phyloP scores from a whole-genome alignment of 2,797 vertebrate genomes.

The Carcharodon carcharias region DNA sequence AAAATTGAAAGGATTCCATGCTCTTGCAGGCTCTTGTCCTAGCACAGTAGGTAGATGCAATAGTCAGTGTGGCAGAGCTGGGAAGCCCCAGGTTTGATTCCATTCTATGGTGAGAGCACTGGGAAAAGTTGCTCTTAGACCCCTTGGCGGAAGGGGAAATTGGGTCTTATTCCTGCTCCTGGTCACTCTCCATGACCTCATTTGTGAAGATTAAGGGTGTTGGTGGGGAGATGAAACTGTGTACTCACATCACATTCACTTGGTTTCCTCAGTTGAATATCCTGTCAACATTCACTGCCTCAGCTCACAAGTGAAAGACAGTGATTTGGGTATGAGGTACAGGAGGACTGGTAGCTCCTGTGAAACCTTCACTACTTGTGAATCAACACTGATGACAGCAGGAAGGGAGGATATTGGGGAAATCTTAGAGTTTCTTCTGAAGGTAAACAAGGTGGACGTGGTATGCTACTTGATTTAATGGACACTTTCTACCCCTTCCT shows the following conservation, averaged over 20 bases:
- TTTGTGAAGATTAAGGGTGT: not conserved
- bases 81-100: not conserved
- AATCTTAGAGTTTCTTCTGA: not conserved
- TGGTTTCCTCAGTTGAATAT: not conserved
- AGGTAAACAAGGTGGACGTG: not conserved
- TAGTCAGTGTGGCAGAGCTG: not conserved
- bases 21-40: not conserved
- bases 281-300: not conserved
- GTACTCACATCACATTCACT: not conserved
- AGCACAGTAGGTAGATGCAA: not conserved
- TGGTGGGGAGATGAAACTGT: not conserved
- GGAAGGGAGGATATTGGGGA: no score
- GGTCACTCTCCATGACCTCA: not conserved
- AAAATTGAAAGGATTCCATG: not conserved
- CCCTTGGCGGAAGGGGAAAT: not conserved
- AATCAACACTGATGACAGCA: not conserved
- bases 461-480: not conserved
- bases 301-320: not conserved
- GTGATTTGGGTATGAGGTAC: not conserved
- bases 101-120: not conserved
- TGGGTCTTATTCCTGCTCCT: not conserved
- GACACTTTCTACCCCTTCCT: not conserved
- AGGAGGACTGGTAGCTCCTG: not conserved
- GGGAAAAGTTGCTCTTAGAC: not conserved
- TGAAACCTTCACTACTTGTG: not conserved